phyloP scores from a whole-genome alignment of 2,888 invertebrate genomes.

The Plagodis pulveraria region DNA sequence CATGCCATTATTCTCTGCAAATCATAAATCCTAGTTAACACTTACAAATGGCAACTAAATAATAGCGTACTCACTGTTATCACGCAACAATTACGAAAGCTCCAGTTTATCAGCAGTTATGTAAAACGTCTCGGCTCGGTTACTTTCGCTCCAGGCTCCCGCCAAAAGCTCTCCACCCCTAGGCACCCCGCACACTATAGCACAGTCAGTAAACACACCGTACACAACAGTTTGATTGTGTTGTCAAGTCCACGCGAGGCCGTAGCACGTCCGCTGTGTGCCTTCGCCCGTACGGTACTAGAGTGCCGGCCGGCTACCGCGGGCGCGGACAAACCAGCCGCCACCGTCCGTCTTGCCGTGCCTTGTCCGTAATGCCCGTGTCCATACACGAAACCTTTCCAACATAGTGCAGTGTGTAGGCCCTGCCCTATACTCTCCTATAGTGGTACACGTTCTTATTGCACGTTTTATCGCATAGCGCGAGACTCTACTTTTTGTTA shows the following conservation, averaged over 20 bases:
- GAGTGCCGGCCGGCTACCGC: constrained; percentile 36
- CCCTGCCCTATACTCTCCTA: constrained; percentile 23
- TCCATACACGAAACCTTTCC: constrained; percentile 45
- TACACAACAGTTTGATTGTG: constrained; percentile 52
- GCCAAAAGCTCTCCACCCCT: constrained; percentile 50
- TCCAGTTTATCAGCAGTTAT: constrained; percentile 71
- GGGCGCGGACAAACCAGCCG: constrained; percentile 42
- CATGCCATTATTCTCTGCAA: constrained; percentile 15
- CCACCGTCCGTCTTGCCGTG: constrained; percentile 38
- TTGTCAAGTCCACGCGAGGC: constrained; percentile 34
- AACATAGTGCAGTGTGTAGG: constrained; percentile 31
- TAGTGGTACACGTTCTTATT: constrained; percentile 55
- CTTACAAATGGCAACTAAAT: constrained; percentile 21
- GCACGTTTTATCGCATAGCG: constrained; percentile 65
- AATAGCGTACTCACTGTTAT: constrained; percentile 74
- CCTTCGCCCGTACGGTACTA: constrained; percentile 75
- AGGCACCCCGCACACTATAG: constrained; percentile 51
- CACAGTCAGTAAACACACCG: constrained; percentile 58
- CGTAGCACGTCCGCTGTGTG: constrained; percentile 70
- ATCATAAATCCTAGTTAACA: constrained; percentile 25
- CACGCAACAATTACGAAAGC: constrained; percentile 75
- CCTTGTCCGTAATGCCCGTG: constrained; percentile 26
- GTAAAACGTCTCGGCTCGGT: constrained; percentile 52
- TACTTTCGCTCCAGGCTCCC: constrained; percentile 69
- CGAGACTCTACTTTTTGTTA: constrained; percentile 65